A percentile compares a stretch with the other conserved stretches of the same genome.
These are phyloP conservation scores for Lacanobia oleracea DNA, from an alignment of 2,888 invertebrate species.

Conservation along the genomic window DNA sequence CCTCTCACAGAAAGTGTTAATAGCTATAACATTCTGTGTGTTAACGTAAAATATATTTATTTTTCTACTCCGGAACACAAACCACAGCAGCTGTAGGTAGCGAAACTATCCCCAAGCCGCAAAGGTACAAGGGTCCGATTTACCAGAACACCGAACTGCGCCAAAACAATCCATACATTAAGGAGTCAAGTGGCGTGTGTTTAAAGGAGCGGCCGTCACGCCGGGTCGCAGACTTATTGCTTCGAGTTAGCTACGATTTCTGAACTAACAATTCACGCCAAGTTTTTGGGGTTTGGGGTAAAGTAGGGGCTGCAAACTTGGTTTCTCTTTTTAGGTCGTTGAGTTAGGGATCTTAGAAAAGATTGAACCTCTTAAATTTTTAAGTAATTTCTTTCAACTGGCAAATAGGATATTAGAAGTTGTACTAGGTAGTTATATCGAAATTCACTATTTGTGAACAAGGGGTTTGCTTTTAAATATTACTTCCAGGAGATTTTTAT, in stretches of 20 bases:
- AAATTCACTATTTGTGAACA: too few species aligned
- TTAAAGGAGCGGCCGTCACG: slow-evolving; percentile 77
- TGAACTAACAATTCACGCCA: slow-evolving; percentile 74
- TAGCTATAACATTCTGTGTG: too few species aligned
- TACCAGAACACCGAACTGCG: slow-evolving; percentile 52
- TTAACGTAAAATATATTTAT: neutral
- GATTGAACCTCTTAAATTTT: neutral
- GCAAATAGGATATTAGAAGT: too few species aligned
- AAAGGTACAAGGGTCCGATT: slow-evolving; percentile 64
- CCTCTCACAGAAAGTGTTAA: neutral
- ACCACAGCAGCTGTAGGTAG: slow-evolving; percentile 33
- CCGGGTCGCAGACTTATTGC: slow-evolving; percentile 79
- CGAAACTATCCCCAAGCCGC: slow-evolving; percentile 52
- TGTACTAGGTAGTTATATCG: too few species aligned
- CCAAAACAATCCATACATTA: slow-evolving; percentile 83
- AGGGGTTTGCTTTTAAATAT: too few species aligned
- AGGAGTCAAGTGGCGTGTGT: slow-evolving; percentile 80
- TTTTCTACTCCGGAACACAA: slow-evolving; percentile 1
- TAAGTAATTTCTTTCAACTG: neutral
- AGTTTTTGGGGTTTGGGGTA: slow-evolving; percentile 58
- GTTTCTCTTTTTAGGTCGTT: neutral
- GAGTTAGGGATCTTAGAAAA: neutral
- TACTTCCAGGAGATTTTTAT: too few species aligned
- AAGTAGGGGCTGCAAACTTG: slow-evolving; percentile 44
- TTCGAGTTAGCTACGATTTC: slow-evolving; percentile 74